Base-by-base conservation (phyloP, 2,113 vertebrate species). In the Leptodactylus fuscus region DNA sequence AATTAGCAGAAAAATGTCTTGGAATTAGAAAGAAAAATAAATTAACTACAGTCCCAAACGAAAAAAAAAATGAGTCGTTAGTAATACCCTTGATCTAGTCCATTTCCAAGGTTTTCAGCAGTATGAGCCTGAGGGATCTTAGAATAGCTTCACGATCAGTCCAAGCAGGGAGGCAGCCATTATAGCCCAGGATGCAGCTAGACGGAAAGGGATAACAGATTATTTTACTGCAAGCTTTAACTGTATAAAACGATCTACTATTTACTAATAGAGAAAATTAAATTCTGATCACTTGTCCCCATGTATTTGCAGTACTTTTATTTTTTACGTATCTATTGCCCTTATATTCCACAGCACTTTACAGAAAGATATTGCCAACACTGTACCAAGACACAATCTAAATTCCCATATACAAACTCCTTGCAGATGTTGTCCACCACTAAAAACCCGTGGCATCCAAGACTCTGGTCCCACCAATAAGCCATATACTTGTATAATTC, bases 111-210 rank as follows among this genome's bases (percentile, higher is more conserved):
- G n/a, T 13, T 46, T 12, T n/a, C 38, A 71, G 36, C 20, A 73
- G 34, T n/a, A 36, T 11, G 70, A 24, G 41, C 46, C n/a, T n/a
- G 22, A 27, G 22, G 34, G 4, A 24, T 27, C 12, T 49, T 75
- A 75, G 71, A 75, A 75, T 41, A 49, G 6, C 41, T 75, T 75
- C 24, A 75, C 15, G 22, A 44, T 6, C 24, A 75, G 18, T 75
- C 41, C 71, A 16, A 75, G 71, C 24, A 75, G 44, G 46, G 41
- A 49, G 44, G 12, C 41, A 9, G n/a, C 44, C 71, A 75, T 15
- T n/a, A 75, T 27, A 48, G 71, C 1, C 41, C 71, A 48, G 15
- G 71, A 49, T 48, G 44, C 44, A 48, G 6, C 71, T 75, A 48
- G 4, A 75, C 1, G 24, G 6, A 29, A 49, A 48, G 5, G 49